Percentiles rank a stretch among this genome's conserved stretches.
Evolutionary conservation across 1,140 invertebrate species (phyloP).

Genomic region (Ceratoteleas bidentatus): DNA sequence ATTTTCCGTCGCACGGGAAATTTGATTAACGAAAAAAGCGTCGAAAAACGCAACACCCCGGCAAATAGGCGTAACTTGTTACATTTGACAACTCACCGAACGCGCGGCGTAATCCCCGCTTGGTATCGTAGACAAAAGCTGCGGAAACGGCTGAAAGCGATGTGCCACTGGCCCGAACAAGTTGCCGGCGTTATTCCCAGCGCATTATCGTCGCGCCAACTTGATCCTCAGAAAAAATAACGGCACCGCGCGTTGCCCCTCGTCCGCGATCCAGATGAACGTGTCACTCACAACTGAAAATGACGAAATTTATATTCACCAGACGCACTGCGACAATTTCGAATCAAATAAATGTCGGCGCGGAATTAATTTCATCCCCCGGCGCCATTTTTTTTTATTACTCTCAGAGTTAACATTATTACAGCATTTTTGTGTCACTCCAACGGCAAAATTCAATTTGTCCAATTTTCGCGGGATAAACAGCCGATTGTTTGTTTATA

Average conservation of each 20-base stretch:
- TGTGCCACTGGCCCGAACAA: constrained; percentile 30
- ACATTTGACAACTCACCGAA: constrained; percentile 47
- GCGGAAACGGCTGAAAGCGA: constrained; percentile 35
- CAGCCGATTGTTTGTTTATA: no score
- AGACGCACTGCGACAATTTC: constrained; percentile 32
- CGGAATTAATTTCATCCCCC: constrained; percentile 29
- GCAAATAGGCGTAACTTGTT: not conserved
- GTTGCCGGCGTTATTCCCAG: constrained; percentile 46
- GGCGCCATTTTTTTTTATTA: not conserved
- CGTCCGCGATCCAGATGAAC: constrained; percentile 40
- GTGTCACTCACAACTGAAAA: constrained; percentile 59
- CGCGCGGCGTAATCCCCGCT: constrained; percentile 19
- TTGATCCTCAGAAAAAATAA: constrained; percentile 52
- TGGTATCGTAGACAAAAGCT: constrained; percentile 48
- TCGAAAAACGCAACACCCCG: no score
- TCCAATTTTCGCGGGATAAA: no score
- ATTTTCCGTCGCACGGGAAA: no score
- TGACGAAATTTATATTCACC: constrained; percentile 58
- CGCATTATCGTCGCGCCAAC: constrained; percentile 41
- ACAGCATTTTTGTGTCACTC: no score
- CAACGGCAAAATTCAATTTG: no score
- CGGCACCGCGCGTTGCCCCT: constrained; percentile 14
- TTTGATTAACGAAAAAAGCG: no score
- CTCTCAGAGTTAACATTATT: not conserved
- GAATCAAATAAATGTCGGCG: constrained; percentile 42